Conservation (phyloP, 2,888 invertebrate genomes). For the Sminthurinus aureus region DNA sequence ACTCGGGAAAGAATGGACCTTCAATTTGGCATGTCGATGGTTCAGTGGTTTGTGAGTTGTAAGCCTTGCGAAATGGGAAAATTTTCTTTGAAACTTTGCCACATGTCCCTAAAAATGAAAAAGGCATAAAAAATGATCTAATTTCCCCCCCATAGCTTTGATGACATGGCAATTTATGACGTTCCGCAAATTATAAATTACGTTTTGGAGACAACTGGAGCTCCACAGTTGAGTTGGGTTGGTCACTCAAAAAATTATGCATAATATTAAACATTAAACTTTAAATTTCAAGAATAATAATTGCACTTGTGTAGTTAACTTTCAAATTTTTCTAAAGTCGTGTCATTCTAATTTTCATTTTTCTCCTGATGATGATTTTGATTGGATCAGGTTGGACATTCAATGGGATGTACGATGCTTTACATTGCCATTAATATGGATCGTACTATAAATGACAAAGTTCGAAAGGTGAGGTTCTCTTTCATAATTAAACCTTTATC, state of each 20-base stretch:
- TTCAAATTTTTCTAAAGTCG: neutral
- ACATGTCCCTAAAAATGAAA: too few relatives aligned
- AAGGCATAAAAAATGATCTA: conserved; percentile 1
- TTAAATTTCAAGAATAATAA: neutral
- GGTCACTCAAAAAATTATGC: conserved; percentile 63
- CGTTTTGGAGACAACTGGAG: conserved; percentile 62
- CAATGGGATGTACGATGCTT: conserved; percentile 63
- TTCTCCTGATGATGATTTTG: neutral
- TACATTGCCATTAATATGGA: conserved; percentile 50
- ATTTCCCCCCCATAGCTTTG: conserved; percentile 62
- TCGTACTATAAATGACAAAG: conserved; percentile 60
- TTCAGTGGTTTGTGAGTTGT: too few relatives aligned
- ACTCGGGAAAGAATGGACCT: too few relatives aligned
- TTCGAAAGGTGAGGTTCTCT: conserved; percentile 36
- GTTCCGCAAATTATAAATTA: conserved; percentile 65
- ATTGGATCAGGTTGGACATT: conserved; percentile 66
- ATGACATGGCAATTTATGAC: conserved; percentile 67
- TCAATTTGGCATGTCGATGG: too few relatives aligned
- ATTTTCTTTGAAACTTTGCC: too few relatives aligned
- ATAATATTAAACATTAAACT: too few relatives aligned
- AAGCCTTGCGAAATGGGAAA: too few relatives aligned
- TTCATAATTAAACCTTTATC: too few relatives aligned
- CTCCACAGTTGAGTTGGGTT: conserved; percentile 63
- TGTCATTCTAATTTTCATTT: neutral
- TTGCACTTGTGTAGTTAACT: neutral